Evolutionary conservation across 2,797 vertebrate species (phyloP).

Genomic region (Anableps anableps): DNA sequence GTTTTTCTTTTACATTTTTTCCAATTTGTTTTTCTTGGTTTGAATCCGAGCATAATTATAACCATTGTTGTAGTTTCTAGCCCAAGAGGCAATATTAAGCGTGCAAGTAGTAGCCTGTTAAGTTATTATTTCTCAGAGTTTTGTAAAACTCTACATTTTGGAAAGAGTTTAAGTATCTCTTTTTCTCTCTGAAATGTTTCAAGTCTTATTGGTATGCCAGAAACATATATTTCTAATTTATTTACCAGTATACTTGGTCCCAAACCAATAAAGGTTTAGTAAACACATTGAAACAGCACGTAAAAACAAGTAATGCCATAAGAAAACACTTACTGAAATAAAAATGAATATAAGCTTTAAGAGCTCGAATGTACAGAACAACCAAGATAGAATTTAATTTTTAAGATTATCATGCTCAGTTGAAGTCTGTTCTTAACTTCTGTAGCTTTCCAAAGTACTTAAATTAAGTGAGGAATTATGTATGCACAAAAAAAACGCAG

Average conservation of each 20-base stretch:
- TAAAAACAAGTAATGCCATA: background rate
- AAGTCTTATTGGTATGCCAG: background rate
- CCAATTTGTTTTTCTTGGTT: no score
- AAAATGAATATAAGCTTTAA: background rate
- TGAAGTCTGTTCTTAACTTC: background rate
- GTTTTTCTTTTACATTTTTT: no score
- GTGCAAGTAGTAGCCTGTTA: no score
- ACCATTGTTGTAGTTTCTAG: no score
- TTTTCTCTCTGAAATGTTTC: no score
- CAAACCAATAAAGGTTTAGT: background rate
- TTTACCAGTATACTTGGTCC: no score
- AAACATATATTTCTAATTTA: background rate
- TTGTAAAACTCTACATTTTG: no score
- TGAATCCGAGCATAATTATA: no score
- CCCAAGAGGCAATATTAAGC: no score
- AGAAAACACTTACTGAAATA: background rate
- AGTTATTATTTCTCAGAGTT: no score
- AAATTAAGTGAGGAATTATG: background rate
- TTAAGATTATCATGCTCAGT: background rate
- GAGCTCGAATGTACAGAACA: background rate
- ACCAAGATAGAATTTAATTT: background rate
- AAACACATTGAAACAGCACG: background rate
- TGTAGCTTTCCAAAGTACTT: background rate
- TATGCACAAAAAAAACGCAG: background rate
- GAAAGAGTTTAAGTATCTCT: no score